These are phyloP conservation scores for Trogon surrucura DNA, from an alignment of 2,113 vertebrate species.

Conservation along the genomic window DNA sequence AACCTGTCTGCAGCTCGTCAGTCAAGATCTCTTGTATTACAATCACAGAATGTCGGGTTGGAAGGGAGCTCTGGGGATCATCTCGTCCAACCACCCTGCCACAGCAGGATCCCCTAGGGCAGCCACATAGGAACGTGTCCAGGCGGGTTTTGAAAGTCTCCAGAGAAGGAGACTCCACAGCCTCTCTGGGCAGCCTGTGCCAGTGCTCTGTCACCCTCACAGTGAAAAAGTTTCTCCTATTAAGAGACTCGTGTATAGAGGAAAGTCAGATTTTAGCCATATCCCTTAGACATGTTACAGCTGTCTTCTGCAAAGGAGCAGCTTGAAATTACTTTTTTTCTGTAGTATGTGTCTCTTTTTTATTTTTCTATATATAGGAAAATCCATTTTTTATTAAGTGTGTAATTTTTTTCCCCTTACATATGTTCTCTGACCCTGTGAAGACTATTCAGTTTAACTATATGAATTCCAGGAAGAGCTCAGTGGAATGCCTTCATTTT, in stretches of 20 bases:
- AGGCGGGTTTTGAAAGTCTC: too few species aligned
- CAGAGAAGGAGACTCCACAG: too few species aligned
- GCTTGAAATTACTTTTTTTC: not conserved
- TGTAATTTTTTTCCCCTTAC: not conserved
- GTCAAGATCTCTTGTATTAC: not conserved
- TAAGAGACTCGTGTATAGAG: not conserved
- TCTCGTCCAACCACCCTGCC: too few species aligned
- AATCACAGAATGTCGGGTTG: too few species aligned
- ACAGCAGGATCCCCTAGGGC: too few species aligned
- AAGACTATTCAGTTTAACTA: not conserved
- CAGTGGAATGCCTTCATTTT: not conserved
- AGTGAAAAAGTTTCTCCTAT: too few species aligned
- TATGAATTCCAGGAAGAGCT: not conserved
- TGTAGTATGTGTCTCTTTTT: not conserved
- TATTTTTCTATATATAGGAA: not conserved
- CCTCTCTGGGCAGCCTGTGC: too few species aligned
- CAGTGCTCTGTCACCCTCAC: too few species aligned
- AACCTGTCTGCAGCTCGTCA: not conserved
- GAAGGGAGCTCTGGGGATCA: too few species aligned
- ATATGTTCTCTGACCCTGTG: not conserved
- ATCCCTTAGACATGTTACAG: not conserved
- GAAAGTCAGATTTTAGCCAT: not conserved
- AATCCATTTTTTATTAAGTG: not conserved
- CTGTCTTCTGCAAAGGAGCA: not conserved
- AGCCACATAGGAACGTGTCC: too few species aligned